These are phyloP conservation scores for Sphaeridia pumilis DNA, from an alignment of 2,888 invertebrate genomes.

Conservation along the genomic window DNA sequence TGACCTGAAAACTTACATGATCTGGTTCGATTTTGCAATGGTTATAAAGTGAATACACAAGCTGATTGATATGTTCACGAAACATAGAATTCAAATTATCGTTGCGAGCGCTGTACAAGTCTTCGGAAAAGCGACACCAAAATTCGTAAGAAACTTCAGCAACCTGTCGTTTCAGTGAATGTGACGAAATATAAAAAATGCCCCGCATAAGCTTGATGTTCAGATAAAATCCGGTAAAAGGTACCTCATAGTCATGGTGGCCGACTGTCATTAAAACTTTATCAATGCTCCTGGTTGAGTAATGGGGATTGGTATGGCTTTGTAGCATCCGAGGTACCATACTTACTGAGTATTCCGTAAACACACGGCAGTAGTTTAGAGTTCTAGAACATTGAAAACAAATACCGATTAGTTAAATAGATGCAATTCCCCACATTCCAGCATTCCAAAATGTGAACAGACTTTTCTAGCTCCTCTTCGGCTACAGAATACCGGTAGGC, in stretches of 20 bases:
- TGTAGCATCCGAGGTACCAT: conserved; percentile 71
- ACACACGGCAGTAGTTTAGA: conserved; percentile 84
- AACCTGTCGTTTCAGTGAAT: conserved; percentile 48
- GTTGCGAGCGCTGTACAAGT: conserved; percentile 75
- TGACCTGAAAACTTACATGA: conserved; percentile 45
- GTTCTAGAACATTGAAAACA: conserved; percentile 48
- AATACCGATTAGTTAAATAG: background rate
- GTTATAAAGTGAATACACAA: conserved; percentile 76
- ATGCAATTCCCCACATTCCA: no score
- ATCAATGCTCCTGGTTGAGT: conserved; percentile 72
- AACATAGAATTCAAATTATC: conserved; percentile 69
- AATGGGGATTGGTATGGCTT: conserved; percentile 54
- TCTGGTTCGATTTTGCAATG: conserved; percentile 96
- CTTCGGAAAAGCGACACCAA: conserved; percentile 96
- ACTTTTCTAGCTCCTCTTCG: conserved; percentile 84
- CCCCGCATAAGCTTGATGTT: background rate
- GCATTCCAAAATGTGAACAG: conserved; percentile 25
- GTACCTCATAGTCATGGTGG: conserved; percentile 93
- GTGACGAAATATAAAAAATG: conserved; percentile 8
- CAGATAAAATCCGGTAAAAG: no score
- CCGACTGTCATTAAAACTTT: conserved; percentile 82
- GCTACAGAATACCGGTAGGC: conserved; percentile 84
- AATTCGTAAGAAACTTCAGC: conserved; percentile 68
- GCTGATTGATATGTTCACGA: conserved; percentile 76
- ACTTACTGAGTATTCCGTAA: conserved; percentile 86